Base-by-base conservation (phyloP, 2,113 vertebrate genomes). In the Dromiciops gliroides region DNA sequence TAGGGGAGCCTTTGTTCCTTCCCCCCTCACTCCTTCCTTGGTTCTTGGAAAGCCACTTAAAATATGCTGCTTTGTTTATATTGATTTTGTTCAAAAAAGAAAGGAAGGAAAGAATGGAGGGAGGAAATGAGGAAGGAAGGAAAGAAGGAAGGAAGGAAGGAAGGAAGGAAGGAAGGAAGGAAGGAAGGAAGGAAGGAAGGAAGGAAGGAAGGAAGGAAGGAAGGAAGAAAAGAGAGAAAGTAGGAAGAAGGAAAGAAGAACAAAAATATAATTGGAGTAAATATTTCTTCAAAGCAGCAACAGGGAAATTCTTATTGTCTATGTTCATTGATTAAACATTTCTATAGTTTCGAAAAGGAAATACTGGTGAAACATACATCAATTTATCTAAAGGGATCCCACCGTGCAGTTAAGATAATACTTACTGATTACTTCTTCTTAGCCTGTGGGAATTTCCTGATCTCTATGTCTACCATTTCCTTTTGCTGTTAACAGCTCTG, bases 1-100 rank as follows among this genome's bases (percentile, higher is more conserved):
- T 92, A 51, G 25, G 89, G 9, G 52, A 93, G 93, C 93, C 50
- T 2, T 48, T 31, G 3, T 56, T 92, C 26, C 48, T 93, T 96
- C 96, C 89, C 89, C 51, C n/a, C 89, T 91, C 50, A 91, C 50
- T 94, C 95, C 95, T 75, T 67, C 48, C 89, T 91, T 48, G 91
- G 2, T 75, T 47, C 52, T 90, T 93, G 97, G 75, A 94, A 91
- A 97, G 51, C 48, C 89, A 50, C 90, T 96, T 93, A 94, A 50
- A 92, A 60, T 97, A 51, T 67, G 37, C 10, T 95, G 3, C 4
- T 94, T 92, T 9, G 5, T 93, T 96, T 50, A 53, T 89, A 2
- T 93, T 93, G 23, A n/a, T 90, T 52, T 92, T 31, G 19, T 90
- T 94, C 10, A 88, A 50, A 88, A 89, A 89, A 44, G 19, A 8